Conservation (phyloP, 2,113 vertebrate genomes). For the Egretta garzetta region DNA sequence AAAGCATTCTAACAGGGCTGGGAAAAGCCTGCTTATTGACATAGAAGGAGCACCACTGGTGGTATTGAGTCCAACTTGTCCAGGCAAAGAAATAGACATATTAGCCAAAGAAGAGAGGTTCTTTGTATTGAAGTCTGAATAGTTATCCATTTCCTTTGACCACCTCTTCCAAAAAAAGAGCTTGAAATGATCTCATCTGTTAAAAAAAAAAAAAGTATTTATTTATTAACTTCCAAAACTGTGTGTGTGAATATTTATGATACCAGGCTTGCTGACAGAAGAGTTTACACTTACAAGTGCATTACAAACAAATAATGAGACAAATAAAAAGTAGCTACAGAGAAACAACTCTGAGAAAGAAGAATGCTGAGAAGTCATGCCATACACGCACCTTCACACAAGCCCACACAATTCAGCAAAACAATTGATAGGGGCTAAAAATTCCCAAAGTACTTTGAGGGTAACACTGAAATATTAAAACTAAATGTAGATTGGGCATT, state of each 20-base stretch:
- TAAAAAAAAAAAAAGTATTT: constrained; percentile 31
- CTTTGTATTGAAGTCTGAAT: constrained; percentile 38
- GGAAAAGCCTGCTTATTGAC: constrained; percentile 93
- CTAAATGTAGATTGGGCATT: not conserved
- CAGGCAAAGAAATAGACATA: constrained; percentile 58
- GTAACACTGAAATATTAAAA: not conserved
- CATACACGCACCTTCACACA: not conserved
- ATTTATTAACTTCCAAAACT: not conserved
- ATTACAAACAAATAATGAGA: not conserved
- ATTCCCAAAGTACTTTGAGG: not conserved
- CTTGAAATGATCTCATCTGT: constrained; percentile 55
- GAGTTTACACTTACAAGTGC: not conserved
- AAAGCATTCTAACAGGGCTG: constrained; percentile 94
- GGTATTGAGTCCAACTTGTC: constrained; percentile 56
- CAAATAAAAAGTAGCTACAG: not conserved
- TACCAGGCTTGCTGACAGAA: not conserved
- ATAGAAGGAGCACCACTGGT: constrained; percentile 77
- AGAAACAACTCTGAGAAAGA: not conserved
- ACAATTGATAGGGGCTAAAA: not conserved
- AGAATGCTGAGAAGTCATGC: not conserved
- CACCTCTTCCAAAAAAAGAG: constrained; percentile 38
- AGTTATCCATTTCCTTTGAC: constrained; percentile 73
- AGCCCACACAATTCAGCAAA: not conserved
- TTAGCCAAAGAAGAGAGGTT: constrained; percentile 65
- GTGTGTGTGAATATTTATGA: not conserved